Evolutionary conservation across 37 sponge, comb jelly and placozoan genomes (phyloP).

Genomic region (Cliona cf. orientalis): DNA sequence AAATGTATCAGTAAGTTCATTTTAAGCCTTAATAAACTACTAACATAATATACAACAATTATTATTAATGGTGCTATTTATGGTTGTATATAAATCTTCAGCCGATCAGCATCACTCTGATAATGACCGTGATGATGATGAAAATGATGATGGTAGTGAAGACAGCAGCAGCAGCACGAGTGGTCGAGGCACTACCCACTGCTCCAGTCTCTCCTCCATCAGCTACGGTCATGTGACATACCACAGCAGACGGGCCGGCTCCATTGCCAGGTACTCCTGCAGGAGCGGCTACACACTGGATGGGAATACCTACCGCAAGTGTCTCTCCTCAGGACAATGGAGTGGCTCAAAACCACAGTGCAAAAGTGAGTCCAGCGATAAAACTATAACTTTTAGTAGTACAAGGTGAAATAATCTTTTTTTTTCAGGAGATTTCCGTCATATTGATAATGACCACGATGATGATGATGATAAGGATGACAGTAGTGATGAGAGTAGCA

Average conservation of each 20-base stretch:
- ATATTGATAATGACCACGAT: background rate
- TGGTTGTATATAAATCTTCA: no score
- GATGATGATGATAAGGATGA: no score
- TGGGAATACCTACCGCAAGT: constrained; percentile 16
- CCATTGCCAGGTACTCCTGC: constrained; percentile 46
- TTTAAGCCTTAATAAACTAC: no score
- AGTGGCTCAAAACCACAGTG: constrained; percentile 55
- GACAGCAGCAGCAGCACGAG: background rate
- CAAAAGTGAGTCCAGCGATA: constrained; percentile 38
- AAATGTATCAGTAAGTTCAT: no score
- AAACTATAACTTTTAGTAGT: background rate
- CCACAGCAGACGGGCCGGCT: constrained; percentile 17
- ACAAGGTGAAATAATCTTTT: background rate
- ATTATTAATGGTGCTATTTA: no score
- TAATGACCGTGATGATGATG: no score
- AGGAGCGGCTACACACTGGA: constrained; percentile 31
- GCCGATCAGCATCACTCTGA: no score
- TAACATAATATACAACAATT: no score
- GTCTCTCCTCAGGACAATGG: constrained; percentile 46
- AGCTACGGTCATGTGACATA: constrained; percentile 40
- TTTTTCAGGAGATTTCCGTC: background rate
- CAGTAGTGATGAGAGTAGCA: no score
- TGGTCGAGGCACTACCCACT: no score
- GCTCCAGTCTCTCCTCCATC: background rate
- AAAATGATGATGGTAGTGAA: constrained; percentile 36